Evolutionary conservation across 2,113 vertebrate species (phyloP).

Genomic region (Otolemur garnettii): DNA sequence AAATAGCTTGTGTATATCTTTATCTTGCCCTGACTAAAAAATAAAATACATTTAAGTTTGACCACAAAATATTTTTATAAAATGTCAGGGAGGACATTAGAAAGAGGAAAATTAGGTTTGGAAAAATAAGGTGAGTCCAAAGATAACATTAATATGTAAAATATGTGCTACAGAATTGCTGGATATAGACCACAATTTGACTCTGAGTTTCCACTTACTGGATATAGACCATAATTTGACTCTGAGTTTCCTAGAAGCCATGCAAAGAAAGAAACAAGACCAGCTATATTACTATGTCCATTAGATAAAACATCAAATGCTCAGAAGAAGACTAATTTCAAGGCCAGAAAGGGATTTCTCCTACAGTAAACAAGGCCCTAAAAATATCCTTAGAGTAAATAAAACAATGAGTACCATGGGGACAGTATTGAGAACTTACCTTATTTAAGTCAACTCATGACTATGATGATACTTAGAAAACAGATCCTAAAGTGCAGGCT

Average conservation of each 20-base stretch:
- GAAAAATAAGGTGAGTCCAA: neutral
- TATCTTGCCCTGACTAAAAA: neutral
- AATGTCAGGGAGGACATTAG: neutral
- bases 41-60: neutral
- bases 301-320: neutral
- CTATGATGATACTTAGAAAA: no score
- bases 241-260: neutral
- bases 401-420: neutral
- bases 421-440: no score
- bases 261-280: neutral
- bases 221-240: neutral
- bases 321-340: neutral
- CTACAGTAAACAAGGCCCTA: neutral
- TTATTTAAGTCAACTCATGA: neutral
- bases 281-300: neutral
- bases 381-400: neutral
- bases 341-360: neutral
- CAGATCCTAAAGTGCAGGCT: no score
- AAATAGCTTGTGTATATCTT: neutral
- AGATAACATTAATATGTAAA: neutral
- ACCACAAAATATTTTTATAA: neutral
- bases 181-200: neutral
- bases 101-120: neutral
- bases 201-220: neutral
- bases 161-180: neutral